Conservation (phyloP, 2,888 invertebrate species). For the Pteria penguin region DNA sequence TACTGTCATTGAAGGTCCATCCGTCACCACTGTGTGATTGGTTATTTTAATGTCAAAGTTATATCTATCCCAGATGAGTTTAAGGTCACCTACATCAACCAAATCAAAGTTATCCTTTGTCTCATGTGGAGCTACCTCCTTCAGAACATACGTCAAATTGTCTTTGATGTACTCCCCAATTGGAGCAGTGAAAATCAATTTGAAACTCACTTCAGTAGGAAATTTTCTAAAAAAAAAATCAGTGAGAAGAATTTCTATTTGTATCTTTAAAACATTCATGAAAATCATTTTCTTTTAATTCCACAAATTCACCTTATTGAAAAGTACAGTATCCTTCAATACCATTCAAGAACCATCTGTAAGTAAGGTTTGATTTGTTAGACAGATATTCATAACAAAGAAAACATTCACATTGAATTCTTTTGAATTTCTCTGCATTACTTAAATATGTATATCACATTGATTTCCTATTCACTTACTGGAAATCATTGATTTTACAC, state of each 20-base stretch:
- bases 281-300: no score
- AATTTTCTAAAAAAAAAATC: constrained; percentile 34
- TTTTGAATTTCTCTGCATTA: no score
- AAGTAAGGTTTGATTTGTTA: no score
- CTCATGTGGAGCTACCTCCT: constrained; percentile 56
- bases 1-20: constrained; percentile 28
- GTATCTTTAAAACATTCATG: not conserved
- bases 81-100: constrained; percentile 58
- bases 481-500: constrained; percentile 38
- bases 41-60: constrained; percentile 51
- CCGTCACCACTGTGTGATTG: constrained; percentile 54
- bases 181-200: constrained; percentile 55
- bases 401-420: no score
- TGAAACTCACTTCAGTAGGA: constrained; percentile 54
- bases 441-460: no score
- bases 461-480: constrained; percentile 38
- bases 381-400: no score
- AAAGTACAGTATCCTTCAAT: no score
- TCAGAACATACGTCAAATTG: constrained; percentile 54
- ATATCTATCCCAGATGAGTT: constrained; percentile 58
- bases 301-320: no score
- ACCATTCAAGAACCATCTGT: no score
- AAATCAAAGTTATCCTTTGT: constrained; percentile 51
- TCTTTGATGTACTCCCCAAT: constrained; percentile 54
- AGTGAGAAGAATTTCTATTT: not conserved